Evolutionary conservation across 2,888 invertebrate species (phyloP), one percentile per base, ranked within the genome.

Genomic region (Amaurobius ferox): DNA sequence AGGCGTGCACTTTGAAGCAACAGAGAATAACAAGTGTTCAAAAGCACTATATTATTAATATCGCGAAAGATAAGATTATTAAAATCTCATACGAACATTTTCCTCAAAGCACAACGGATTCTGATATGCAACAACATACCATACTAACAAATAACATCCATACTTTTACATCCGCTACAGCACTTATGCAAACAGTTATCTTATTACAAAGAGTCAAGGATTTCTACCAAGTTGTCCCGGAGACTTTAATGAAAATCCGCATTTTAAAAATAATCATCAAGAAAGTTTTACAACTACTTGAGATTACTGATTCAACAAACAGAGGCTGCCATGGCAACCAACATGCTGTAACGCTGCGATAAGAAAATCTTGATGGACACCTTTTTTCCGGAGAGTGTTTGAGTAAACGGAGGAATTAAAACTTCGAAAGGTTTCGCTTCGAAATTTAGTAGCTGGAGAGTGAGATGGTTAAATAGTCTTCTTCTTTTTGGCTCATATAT

Each of bases 281-380:
- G 55, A 55, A 55, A 55, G 5, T 55, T 55, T 23, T 55, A 55
- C 55, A 55, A 23, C 55, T 55, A 55, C 55, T 55, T 11, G 44
- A 55, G 30, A 29, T 68, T 30, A 32, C 40, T 29, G 64, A 66
- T 77, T 77, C 66, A 72, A 85, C 83, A 85, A 85, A 85, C 77
- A 85, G 6, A 30, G 67, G 78, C 32, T 72, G 39, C 77, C 67
- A 72, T 72, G 72, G 77, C 40, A 72, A 85, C 83, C 16, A 72
- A 72, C 77, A 77, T 55, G 66, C 83, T 85, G 83, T 32, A 55
- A 16, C 48, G 1, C 29, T 16, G 55, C 35, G 83, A 85, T 85
- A 85, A 85, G 83, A 77, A 72, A 26, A 19, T 19, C 30, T 30
- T 85, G 83, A 85, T 85, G 71, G 83, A 85, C 77, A 67, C 70